Conservation (phyloP, 2,113 vertebrate species). For the Nymphicus hollandicus region DNA sequence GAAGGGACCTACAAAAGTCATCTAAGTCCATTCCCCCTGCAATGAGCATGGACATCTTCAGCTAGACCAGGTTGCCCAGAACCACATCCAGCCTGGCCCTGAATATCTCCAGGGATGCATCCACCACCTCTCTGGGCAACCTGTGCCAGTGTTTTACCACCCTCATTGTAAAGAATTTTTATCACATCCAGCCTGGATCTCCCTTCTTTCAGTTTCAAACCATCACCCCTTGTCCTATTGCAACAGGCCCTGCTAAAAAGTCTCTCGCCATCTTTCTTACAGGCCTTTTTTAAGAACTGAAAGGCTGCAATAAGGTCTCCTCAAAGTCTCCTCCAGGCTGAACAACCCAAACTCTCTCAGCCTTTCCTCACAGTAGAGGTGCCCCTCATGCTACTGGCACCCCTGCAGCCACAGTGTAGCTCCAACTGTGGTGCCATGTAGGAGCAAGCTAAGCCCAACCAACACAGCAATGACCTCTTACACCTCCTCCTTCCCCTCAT, state of each 20-base stretch:
- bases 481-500: background rate
- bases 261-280: background rate
- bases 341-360: background rate
- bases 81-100: background rate
- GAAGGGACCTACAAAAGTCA: background rate
- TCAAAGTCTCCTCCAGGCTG: background rate
- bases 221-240: background rate
- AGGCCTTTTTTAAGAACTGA: background rate
- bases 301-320: background rate
- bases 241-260: background rate
- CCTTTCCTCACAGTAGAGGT: background rate
- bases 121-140: background rate
- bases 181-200: background rate
- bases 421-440: background rate
- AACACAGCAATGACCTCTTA: background rate
- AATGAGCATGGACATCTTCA: background rate
- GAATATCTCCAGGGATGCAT: background rate
- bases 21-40: background rate
- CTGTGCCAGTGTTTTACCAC: background rate
- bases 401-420: rapidly evolving
- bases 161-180: background rate
- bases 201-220: background rate
- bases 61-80: background rate
- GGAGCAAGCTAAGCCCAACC: background rate
- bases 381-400: background rate